Evolutionary conservation across 2,888 invertebrate genomes (phyloP), one percentile per base, ranked within the genome.

Genomic region (Eristalis tenax): DNA sequence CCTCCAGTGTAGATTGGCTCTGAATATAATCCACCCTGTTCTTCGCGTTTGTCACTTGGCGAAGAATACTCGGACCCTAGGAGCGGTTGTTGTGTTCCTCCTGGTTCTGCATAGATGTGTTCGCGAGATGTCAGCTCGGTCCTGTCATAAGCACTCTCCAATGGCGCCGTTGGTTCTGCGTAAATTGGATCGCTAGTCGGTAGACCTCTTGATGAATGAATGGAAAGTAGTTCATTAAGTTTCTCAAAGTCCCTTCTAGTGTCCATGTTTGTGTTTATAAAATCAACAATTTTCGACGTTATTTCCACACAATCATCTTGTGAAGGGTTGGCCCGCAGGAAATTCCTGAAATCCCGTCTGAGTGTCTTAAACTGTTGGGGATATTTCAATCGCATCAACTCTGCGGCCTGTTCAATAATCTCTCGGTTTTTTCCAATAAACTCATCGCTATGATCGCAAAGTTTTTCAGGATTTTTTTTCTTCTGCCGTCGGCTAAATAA

Each of bases 51-150:
- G 89, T 92, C 92, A 18, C 90, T 89, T 15, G 92, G 92, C 61
- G 91, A 91, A 4, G 91, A 90, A 74, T 92, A 92, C 80, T 92
- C 91, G 70, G 90, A 91, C 38, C 89, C 85, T 65, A 92, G 83
- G 50, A 92, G 70, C 4, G 91, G 92, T 57, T 92, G 91, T 63
- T 91, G 90, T 3, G 90, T 90, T 83, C 90, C 90, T 64, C 90
- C 89, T 10, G 91, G 91, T 80, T 92, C 92, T 2, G 91, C 91
- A 83, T 93, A 93, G 74, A 93, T 91, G 75, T 91, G 91, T 75
- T 92, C 92, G 6, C 88, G 89, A 2, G 74, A 80, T 50, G 81
- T 84, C 10, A 83, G 88, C 40, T 82, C 78, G 18, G 57, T 80
- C 26, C 59, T 65, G 3, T 40, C 71, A 1, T 89, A 89, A n/a